Base-by-base conservation (phyloP, 2,888 invertebrate genomes). In the Sinelater perroti region DNA sequence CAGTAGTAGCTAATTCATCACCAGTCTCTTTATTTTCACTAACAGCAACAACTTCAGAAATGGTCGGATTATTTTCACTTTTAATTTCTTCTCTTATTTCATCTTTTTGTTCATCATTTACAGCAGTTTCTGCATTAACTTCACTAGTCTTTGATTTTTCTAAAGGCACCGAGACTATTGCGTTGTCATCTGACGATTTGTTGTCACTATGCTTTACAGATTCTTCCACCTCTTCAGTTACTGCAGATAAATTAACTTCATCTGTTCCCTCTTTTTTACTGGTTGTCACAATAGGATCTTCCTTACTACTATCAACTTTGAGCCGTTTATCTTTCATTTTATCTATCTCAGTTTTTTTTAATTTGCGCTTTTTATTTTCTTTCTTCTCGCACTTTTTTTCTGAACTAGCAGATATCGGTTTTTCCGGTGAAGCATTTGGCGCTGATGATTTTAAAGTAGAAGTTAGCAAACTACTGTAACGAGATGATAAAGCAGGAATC, bases 401-500 rank as follows among this genome's bases (percentile, higher is more conserved):
- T 14, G n/a, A 10, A 28, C 11, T 6, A 8, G 13, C 6, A 28
- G 31, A 6, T 47, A 13, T 13, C 26, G 14, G 16, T 24, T 24
- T 20, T 8, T 45, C 8, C 31, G n/a, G 3, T 5, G 8, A 7
- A 14, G 2, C 10, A 16, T 4, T 6, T 14, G 3, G 13, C 8
- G 24, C 6, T n/a, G 14, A 7, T 3, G 44, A 8, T n/a, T 52
- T 40, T 5, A 16, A 28, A 20, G 10, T 28, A 11, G 28, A 5
- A 3, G 26, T 8, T 21, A 20, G 11, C 6, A 49, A 50, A 30
- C 31, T 26, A 30, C 31, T 69, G 65, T 74, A 75, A 18, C 66
- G 66, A 8, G 76, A 74, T 4, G 74, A 71, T 40, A 78, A 65
- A 1, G 78, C 76, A 3, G 79, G 77, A 49, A 80, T 79, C 5